Evolutionary conservation across 2,113 vertebrate genomes (phyloP).

Genomic region (Myiopsitta monachus): DNA sequence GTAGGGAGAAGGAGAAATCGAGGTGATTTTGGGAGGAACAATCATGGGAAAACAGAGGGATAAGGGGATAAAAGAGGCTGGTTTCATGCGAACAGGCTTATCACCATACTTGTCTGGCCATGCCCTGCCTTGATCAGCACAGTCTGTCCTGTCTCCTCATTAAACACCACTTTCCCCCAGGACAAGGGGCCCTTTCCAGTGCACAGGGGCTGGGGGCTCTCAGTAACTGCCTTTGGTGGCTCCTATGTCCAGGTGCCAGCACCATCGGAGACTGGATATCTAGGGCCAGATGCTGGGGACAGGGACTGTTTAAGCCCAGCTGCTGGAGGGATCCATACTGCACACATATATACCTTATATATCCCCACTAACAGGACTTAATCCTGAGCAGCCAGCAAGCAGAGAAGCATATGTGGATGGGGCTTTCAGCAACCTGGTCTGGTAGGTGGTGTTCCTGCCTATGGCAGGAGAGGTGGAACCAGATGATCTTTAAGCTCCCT

Average conservation of each 20-base stretch:
- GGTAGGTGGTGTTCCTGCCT: not conserved
- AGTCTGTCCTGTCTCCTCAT: not conserved
- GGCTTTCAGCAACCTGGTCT: not conserved
- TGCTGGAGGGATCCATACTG: not conserved
- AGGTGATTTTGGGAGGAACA: not conserved
- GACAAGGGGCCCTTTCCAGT: not conserved
- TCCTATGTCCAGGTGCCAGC: not conserved
- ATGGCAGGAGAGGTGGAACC: not conserved
- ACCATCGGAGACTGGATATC: not conserved
- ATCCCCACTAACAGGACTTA: not conserved
- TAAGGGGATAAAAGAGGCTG: not conserved
- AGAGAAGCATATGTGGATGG: not conserved
- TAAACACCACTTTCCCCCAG: not conserved
- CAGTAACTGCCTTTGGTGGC: not conserved
- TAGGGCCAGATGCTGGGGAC: not conserved
- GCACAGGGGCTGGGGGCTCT: not conserved
- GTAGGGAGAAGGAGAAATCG: not conserved
- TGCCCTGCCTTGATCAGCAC: not conserved
- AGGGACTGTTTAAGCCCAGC: not conserved
- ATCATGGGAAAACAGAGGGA: not conserved
- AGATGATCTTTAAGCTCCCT: not conserved
- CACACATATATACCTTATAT: not conserved
- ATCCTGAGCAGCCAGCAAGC: fast-evolving
- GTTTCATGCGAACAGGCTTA: not conserved
- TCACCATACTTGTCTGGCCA: not conserved